phyloP scores from a whole-genome alignment of 2,113 vertebrate species.

The Chitala chitala region DNA sequence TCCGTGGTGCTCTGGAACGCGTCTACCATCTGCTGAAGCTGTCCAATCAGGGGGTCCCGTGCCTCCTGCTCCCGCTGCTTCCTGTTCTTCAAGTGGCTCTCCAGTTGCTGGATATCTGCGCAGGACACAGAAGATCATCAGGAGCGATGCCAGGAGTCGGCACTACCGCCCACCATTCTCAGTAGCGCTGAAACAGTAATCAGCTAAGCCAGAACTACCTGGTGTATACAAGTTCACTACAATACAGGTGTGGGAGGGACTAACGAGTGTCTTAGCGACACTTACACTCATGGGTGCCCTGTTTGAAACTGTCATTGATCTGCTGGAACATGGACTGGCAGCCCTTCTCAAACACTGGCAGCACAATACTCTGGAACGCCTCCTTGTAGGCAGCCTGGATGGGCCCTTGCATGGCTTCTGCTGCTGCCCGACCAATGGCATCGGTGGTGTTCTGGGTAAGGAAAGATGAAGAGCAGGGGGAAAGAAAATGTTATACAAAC shows the following conservation, averaged over 20 bases:
- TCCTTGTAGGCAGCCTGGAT: constrained; percentile 90
- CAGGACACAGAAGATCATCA: not conserved
- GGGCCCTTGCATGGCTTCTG: constrained; percentile 85
- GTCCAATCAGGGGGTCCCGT: constrained; percentile 74
- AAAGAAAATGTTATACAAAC: not conserved
- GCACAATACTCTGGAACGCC: constrained; percentile 82
- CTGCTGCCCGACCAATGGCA: constrained; percentile 79
- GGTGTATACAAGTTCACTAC: too few species aligned
- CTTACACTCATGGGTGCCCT: constrained; percentile 95
- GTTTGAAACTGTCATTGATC: constrained; percentile 97
- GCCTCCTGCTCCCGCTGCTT: constrained; percentile 82
- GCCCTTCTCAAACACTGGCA: constrained; percentile 91
- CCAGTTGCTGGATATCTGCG: constrained; percentile 89
- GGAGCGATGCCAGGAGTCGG: not conserved
- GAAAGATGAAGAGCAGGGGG: not conserved
- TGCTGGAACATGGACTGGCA: constrained; percentile 99
- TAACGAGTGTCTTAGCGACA: not conserved
- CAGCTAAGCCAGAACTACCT: not conserved
- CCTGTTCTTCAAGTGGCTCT: constrained; percentile 80
- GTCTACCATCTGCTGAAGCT: constrained; percentile 81
- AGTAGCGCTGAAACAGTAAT: too few species aligned
- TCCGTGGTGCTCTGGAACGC: constrained; percentile 79
- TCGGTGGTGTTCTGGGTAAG: constrained; percentile 80
- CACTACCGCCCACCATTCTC: not conserved
- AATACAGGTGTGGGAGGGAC: too few species aligned